These are phyloP conservation scores for Argyresthia albistria DNA, from an alignment of 2,888 invertebrate species.

Conservation along the genomic window DNA sequence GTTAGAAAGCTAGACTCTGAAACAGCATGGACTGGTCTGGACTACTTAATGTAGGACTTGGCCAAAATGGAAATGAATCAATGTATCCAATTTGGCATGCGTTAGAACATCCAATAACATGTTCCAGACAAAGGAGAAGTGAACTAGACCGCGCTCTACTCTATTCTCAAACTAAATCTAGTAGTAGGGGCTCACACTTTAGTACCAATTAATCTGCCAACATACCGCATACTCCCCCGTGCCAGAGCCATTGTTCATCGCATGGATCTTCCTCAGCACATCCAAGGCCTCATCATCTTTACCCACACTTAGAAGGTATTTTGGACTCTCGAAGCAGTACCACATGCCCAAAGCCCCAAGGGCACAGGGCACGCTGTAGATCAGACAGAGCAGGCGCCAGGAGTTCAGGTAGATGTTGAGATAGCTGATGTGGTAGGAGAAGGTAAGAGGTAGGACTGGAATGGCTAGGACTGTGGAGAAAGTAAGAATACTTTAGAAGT, in stretches of 20 bases:
- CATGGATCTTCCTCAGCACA: conserved; percentile 34
- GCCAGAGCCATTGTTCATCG: conserved; percentile 36
- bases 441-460: conserved; percentile 72
- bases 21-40: too few species aligned
- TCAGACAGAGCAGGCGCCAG: conserved; percentile 80
- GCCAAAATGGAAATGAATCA: too few species aligned
- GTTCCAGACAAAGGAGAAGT: too few species aligned
- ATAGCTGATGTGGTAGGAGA: conserved; percentile 48
- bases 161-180: too few species aligned
- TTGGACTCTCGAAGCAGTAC: conserved; percentile 81
- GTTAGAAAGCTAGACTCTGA: too few species aligned
- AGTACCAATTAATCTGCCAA: background rate
- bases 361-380: conserved; percentile 75
- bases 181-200: too few species aligned
- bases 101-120: too few species aligned
- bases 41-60: too few species aligned
- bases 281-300: conserved; percentile 67
- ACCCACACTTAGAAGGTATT: conserved; percentile 76
- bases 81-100: too few species aligned
- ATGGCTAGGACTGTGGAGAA: conserved; percentile 72
- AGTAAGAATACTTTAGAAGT: background rate
- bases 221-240: conserved; percentile 35
- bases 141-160: too few species aligned
- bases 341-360: conserved; percentile 70
- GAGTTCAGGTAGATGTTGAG: conserved; percentile 74